A percentile compares a stretch with the other conserved stretches of the same genome.
Conservation (phyloP, 2,113 vertebrate species). For the Calonectris borealis region DNA sequence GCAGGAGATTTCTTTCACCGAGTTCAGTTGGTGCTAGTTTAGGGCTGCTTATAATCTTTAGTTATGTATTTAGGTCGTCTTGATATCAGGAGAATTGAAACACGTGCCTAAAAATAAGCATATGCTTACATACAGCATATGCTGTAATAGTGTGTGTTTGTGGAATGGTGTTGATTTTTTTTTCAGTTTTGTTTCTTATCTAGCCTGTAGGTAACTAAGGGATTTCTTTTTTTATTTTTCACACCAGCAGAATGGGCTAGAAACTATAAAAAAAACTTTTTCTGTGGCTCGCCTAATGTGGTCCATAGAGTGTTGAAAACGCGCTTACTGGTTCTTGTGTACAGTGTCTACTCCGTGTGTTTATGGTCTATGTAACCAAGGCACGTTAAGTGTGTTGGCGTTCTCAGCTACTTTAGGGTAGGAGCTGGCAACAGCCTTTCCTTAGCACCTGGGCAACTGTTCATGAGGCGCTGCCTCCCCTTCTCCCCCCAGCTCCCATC, state of each 20-base stretch:
- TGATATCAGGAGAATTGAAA: not conserved
- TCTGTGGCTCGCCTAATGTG: not conserved
- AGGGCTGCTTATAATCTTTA: not conserved
- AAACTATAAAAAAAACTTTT: not conserved
- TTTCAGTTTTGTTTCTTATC: not conserved
- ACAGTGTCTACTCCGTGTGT: not conserved
- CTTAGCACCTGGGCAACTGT: not conserved
- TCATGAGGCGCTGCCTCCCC: not conserved
- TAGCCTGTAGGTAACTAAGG: not conserved
- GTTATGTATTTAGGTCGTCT: not conserved
- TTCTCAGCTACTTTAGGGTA: not conserved
- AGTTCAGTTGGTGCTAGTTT: not conserved
- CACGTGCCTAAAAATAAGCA: not conserved
- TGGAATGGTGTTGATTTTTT: not conserved
- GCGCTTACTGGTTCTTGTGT: not conserved
- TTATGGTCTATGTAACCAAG: not conserved
- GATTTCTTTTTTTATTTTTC: not conserved
- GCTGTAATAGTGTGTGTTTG: not conserved
- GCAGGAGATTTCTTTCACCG: not conserved
- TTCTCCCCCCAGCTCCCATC: fast-evolving
- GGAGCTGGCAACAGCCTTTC: not conserved
- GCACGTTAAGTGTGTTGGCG: not conserved
- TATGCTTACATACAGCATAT: not conserved
- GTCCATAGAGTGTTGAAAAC: not conserved
- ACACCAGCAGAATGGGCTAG: not conserved